Evolutionary conservation across 1,140 invertebrate genomes (phyloP), one percentile per base, ranked within the genome.

Genomic region (Caenorhabditis latens): DNA sequence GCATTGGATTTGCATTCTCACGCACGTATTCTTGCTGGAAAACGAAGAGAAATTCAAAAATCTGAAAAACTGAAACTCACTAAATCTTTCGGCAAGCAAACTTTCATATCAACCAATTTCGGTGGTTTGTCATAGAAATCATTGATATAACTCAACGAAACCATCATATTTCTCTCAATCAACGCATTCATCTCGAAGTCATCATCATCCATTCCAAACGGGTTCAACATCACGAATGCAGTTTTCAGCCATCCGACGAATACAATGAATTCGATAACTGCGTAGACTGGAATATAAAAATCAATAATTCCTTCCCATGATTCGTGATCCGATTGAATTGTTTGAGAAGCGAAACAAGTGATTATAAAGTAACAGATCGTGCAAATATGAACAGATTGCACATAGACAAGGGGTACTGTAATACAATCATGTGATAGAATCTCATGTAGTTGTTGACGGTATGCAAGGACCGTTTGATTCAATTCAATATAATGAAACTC

Each of bases 181-280:
- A 89, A 40, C 11, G 63, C 53, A 83, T 90, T 67, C 46, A 90
- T 84, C 42, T 90, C 89, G 43, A 90, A 90, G 57, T 90, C 89
- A 50, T 90, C 89, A 67, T 90, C 89, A 84, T 90, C 89, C 67
- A 75, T 83, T 42, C 89, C 89, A 57, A 90, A 89, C 14, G 89
- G 89, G 61, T 90, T 90, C 16, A 90, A 46, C 79, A 90, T 89
- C n/a, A 83, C 83, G n/a, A 90, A 46, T 19, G 90, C 89, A 19
- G 71, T 63, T 67, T 90, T 90, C 61, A 90, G 42, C 89, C 89
- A 90, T 19, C 89, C 89, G 2, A 90, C 79, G 43, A 90, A 89
- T 21, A 90, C 88, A 40, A 90, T 67, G 46, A 90, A 90, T 58
- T 90, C 67, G 16, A 89, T 53, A 21, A 90, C 83, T 16, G 89